Conservation (phyloP, 2,888 invertebrate genomes). For the Ametastegia equiseti region DNA sequence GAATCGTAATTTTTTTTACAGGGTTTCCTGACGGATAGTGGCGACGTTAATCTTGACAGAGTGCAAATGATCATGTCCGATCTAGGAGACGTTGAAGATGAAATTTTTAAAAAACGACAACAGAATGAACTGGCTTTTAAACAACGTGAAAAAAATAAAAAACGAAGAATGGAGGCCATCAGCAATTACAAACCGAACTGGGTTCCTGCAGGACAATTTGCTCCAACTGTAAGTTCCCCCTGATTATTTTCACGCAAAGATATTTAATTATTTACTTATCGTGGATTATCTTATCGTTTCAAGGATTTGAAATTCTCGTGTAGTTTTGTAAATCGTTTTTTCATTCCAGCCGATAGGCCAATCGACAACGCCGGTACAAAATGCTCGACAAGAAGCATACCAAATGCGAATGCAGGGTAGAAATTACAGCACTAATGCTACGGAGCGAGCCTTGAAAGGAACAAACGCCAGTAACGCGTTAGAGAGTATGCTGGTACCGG, state of each 20-base stretch:
- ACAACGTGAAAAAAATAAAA: conserved; percentile 86
- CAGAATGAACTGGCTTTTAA: conserved; percentile 90
- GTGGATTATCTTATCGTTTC: conserved; percentile 28
- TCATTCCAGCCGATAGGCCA: conserved; percentile 79
- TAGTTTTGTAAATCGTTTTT: conserved; percentile 47
- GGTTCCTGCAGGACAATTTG: conserved; percentile 87
- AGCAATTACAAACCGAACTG: conserved; percentile 83
- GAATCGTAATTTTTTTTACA: conserved; percentile 69
- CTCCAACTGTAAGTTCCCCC: conserved; percentile 81
- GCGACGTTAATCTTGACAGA: conserved; percentile 93
- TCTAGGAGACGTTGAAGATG: conserved; percentile 95
- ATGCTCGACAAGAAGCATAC: conserved; percentile 88
- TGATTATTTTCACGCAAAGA: background rate
- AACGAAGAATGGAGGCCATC: conserved; percentile 77
- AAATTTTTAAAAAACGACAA: conserved; percentile 96
- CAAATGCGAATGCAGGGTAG: conserved; percentile 80
- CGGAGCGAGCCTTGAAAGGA: conserved; percentile 58
- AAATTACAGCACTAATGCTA: conserved; percentile 64
- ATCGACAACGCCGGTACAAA: conserved; percentile 78
- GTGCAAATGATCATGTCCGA: conserved; percentile 97
- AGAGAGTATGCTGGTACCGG: conserved; percentile 78
- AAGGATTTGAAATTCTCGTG: background rate
- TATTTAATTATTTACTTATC: background rate
- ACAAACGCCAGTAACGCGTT: conserved; percentile 62
- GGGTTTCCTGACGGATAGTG: conserved; percentile 97